Evolutionary conservation across 2,797 vertebrate genomes (phyloP), one percentile per base, ranked within the genome.

Genomic region (Cercopithecus petaurista): DNA sequence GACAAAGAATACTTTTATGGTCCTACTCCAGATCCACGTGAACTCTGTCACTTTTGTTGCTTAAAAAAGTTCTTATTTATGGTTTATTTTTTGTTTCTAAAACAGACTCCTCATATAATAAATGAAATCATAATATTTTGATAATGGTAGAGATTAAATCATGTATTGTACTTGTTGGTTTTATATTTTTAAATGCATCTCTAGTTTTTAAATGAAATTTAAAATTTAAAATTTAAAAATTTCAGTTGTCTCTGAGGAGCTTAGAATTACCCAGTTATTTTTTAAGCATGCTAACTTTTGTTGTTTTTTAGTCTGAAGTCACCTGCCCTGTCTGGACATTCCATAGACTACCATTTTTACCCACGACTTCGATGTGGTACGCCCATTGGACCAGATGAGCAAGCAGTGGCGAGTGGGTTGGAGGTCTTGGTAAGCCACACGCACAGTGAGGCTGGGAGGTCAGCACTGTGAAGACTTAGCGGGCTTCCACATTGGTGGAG

Each of bases 201-300:
- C 24, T 77, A 36, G 9, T 48, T 97, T 97, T 92, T 43, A 96
- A 90, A 43, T 92, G 52, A 10, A 75, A 96, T 84, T 87, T 90
- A 43, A 43, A 9, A 43, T 43, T 43, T 43, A 43, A 43, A 43
- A 43, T 43, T 43, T 43, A 43, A 43, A 10, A 75, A 96, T 84
- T 87, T 90, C 1, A 4, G 5, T 43, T 88, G 36, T 92, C 43
- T 83, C 64, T 73, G 46, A 61, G 36, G 26, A 50, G 86, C 28
- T 67, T 43, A 82, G 57, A 88, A 67, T 73, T 24, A 89, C 2
- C 3, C 50, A 46, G 7, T 59, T 67, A 10, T 84, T 57, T 90
- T 90, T 83, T 75, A 80, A 87, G 43, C 14, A 26, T 80, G 5
- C 21, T 70, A 12, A 41, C 24, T n/a, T 93, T 72, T 22, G 36